Percentiles rank a stretch among this genome's conserved stretches.
phyloP scores from a whole-genome alignment of 2,888 invertebrate genomes.

The Hirtodrosophila histrioides region DNA sequence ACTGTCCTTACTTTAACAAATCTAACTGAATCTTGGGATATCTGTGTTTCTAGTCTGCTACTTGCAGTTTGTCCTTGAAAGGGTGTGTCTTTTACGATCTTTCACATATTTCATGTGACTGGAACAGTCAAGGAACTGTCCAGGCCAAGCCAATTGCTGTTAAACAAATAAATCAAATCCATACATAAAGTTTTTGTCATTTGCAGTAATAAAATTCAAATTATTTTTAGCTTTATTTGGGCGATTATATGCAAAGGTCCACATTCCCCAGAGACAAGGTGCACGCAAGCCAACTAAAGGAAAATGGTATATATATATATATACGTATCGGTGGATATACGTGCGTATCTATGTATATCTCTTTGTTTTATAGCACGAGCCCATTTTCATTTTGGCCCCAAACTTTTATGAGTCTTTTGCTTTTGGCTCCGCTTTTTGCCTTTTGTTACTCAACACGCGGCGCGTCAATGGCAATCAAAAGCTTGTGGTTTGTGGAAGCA shows the following conservation, averaged over 20 bases:
- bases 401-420: slow-evolving; percentile 34
- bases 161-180: slow-evolving; percentile 66
- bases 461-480: slow-evolving; percentile 66
- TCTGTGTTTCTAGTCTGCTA: neutral
- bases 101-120: slow-evolving; percentile 25
- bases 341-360: slow-evolving; percentile 9
- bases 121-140: slow-evolving; percentile 4
- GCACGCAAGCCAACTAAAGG: slow-evolving; percentile 37
- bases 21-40: too few relatives aligned
- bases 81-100: neutral
- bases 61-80: neutral
- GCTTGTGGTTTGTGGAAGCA: slow-evolving; percentile 51
- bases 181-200: slow-evolving; percentile 60
- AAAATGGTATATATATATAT: slow-evolving; percentile 8
- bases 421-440: neutral
- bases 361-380: slow-evolving; percentile 65
- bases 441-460: slow-evolving; percentile 40
- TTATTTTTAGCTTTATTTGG: slow-evolving; percentile 71
- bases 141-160: slow-evolving; percentile 18
- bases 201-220: slow-evolving; percentile 69
- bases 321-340: neutral
- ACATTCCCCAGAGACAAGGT: slow-evolving; percentile 1
- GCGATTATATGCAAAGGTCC: slow-evolving; percentile 45
- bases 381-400: slow-evolving; percentile 38
- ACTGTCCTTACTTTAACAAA: too few relatives aligned